Evolutionary conservation across 1,140 invertebrate species (phyloP), one percentile per base, ranked within the genome.

Genomic region (Drosophila nikananu): DNA sequence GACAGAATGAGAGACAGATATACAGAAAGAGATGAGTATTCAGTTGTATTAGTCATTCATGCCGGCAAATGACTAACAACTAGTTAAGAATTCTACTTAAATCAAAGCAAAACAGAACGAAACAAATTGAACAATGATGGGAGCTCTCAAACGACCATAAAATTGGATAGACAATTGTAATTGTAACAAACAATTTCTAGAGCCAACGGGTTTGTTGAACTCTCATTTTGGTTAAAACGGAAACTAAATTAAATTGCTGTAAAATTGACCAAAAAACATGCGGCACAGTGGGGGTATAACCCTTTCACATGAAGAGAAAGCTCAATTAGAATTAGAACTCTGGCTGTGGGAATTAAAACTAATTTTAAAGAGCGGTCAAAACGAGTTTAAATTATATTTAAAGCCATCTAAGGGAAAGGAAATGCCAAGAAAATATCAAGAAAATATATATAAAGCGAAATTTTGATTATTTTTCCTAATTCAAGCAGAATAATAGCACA

Each of bases 231-330:
- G 37, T 27, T 70, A 49, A 51, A 70, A 78, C 57, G 75, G 74
- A 77, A 77, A 78, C 74, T 77, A 77, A 77, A 77, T 58, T 77
- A 77, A 77, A 68, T 77, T 61, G 49, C 73, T 68, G 74, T 77
- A 48, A 77, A 77, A 78, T 78, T 70, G 57, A n/a, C 48, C 55
- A n/a, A 55, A 61, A 60, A 60, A 54, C 42, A 42, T 57, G 42
- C 25, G 52, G 30, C 62, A 60, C 74, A 67, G 62, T 54, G 39
- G 55, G 41, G 25, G 37, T 9, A 37, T 15, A 77, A 27, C 75
- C 64, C 74, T 49, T 78, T 78, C 74, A 61, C 64, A 41, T 42
- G 19, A 5, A 42, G 63, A 68, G 63, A 77, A 68, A 77, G 54
- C 71, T 19, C 3, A 58, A 58, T 48, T 41, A 49, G 21, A 41